Percentiles rank a stretch among this genome's conserved stretches.
Evolutionary conservation across 2,113 vertebrate genomes (phyloP).

Genomic region (Elephas maximus): DNA sequence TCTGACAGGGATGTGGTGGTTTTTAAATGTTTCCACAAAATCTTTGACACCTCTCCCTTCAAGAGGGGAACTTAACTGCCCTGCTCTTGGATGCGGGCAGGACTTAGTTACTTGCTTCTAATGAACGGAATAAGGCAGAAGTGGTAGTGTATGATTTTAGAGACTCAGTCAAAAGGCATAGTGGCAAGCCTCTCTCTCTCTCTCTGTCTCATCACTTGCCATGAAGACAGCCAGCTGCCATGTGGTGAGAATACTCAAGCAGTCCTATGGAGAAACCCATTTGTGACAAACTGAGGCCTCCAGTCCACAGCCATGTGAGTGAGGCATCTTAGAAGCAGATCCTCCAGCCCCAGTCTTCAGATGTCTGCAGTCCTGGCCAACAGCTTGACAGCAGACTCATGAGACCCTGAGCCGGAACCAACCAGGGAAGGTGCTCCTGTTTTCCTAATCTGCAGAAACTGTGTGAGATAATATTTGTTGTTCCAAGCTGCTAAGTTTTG

Average conservation of each 20-base stretch:
- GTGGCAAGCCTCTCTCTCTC: background rate
- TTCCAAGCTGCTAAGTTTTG: background rate
- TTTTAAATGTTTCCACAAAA: background rate
- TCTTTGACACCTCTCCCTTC: background rate
- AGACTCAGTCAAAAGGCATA: background rate
- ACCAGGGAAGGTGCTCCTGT: background rate
- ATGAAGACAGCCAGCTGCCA: too few species aligned
- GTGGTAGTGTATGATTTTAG: background rate
- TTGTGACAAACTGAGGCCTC: background rate
- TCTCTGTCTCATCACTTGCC: background rate
- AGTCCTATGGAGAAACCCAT: background rate
- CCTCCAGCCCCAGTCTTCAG: background rate
- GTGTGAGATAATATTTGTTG: background rate
- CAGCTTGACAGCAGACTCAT: background rate
- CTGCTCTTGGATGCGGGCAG: background rate
- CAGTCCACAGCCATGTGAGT: background rate
- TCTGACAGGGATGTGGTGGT: background rate
- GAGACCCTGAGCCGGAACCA: background rate
- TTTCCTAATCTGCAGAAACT: background rate
- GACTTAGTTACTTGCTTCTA: too few species aligned
- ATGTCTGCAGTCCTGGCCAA: background rate
- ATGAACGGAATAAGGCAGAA: background rate
- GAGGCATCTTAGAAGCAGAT: background rate
- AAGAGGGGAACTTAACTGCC: background rate
- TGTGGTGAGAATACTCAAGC: too few species aligned